These are phyloP conservation scores for Neolamprologus multifasciatus DNA, from an alignment of 2,797 vertebrate species.

Conservation along the genomic window DNA sequence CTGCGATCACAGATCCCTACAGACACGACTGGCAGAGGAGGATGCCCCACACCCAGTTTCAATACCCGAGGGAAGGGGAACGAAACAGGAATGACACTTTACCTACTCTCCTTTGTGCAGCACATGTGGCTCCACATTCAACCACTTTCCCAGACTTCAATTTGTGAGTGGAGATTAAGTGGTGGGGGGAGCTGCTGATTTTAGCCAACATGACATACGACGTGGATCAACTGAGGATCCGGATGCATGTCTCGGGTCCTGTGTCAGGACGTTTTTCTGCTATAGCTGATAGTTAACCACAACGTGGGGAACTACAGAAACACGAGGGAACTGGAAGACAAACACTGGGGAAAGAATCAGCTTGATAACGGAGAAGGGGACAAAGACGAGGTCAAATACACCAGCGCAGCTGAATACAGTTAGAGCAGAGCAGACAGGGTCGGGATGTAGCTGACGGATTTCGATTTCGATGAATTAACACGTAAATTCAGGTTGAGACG, in stretches of 20 bases:
- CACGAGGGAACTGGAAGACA: background rate
- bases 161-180: background rate
- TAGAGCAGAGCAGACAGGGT: background rate
- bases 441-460: background rate
- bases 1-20: background rate
- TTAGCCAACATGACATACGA: background rate
- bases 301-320: background rate
- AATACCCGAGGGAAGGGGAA: background rate
- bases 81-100: background rate
- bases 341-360: background rate
- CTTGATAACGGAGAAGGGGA: background rate
- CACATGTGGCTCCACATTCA: background rate
- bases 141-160: background rate
- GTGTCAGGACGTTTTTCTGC: accelerated
- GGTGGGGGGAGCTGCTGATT: background rate
- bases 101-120: background rate
- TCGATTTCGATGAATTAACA: background rate
- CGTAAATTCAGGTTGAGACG: background rate
- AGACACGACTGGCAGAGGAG: constrained; percentile 11
- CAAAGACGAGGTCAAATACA: background rate
- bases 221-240: background rate
- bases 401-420: background rate
- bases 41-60: constrained; percentile 11
- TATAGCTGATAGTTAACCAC: background rate
- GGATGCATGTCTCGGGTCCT: background rate